Base-by-base conservation (phyloP, 2,888 invertebrate genomes). In the Dromius quadrimaculatus region DNA sequence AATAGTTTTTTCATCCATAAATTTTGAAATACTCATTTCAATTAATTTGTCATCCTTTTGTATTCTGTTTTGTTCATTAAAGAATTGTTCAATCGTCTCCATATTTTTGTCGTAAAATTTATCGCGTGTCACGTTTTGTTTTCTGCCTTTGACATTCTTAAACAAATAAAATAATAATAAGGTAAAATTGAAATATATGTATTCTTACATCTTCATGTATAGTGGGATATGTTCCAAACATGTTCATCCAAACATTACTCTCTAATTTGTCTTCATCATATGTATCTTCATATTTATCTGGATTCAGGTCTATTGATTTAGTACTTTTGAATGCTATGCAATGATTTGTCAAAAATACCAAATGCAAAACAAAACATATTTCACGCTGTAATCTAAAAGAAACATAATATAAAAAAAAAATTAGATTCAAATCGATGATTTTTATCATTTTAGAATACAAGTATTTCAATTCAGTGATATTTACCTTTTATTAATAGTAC, bases 191-290 rank as follows among this genome's bases (percentile, higher is more conserved):
- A 23, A 54, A 28, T 50, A 23, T 28, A 28, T 54, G 36, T 9
- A n/a, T 36, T 36, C 50, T 28, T 54, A 54, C 50, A 28, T 54
- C 28, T 15, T 6, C 15, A 8, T 28, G 13, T 15, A 54, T 1
- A 8, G 50, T 28, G 11, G 50, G 50, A 28, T 54, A 54, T 8
- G 15, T 28, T 23, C 50, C 50, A 15, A 54, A 54, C 13, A 28
- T 54, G 13, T 54, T 54, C 50, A 54, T 54, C 50, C 50, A 54
- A 8, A 54, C 50, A 23, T 17, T 28, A 28, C 15, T 54, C 13
- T 54, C 28, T 17, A 54, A 13, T 13, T 54, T 54, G 28, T 54
- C 50, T 13, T 54, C 50, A 23, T 54, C 50, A 8, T 28, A 54
- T 5, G 28, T 5, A 13, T 54, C 50, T 28, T 54, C 50, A 23